Conservation (phyloP, 2,113 vertebrate species). For the Felis catus region DNA sequence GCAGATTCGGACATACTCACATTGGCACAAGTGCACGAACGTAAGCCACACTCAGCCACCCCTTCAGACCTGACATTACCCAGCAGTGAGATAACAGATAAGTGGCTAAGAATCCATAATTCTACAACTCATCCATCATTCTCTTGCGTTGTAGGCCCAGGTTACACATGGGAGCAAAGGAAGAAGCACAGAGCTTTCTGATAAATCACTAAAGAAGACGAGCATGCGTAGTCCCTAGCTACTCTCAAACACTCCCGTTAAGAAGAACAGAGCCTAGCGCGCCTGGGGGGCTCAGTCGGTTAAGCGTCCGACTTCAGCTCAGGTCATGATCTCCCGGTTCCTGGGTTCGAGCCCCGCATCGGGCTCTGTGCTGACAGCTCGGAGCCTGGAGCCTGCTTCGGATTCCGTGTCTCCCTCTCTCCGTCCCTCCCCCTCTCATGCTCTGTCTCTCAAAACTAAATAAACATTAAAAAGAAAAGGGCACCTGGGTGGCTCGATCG, state of each 20-base stretch:
- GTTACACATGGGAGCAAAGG: not conserved
- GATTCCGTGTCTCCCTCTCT: too few species aligned
- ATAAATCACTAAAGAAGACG: not conserved
- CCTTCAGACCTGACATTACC: not conserved
- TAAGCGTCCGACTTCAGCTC: not conserved
- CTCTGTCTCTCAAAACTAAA: too few species aligned
- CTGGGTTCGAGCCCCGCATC: fast-evolving
- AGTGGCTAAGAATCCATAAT: not conserved
- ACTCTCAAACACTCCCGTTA: not conserved
- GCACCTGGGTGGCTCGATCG: too few species aligned
- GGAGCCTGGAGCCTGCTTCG: not conserved
- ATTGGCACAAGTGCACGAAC: not conserved
- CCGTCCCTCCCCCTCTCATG: too few species aligned
- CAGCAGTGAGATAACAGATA: not conserved
- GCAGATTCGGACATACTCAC: not conserved
- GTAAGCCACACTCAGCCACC: not conserved
- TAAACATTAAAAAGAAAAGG: too few species aligned
- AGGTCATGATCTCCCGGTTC: not conserved
- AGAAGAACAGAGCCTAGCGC: not conserved
- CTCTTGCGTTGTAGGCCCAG: not conserved
- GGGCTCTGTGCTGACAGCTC: not conserved
- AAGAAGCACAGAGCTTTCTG: conserved; percentile 10
- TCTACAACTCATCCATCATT: not conserved
- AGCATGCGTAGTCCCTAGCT: not conserved
- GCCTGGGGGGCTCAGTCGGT: not conserved